phyloP scores from a whole-genome alignment of 2,888 invertebrate genomes.

The Xestia xanthographa region DNA sequence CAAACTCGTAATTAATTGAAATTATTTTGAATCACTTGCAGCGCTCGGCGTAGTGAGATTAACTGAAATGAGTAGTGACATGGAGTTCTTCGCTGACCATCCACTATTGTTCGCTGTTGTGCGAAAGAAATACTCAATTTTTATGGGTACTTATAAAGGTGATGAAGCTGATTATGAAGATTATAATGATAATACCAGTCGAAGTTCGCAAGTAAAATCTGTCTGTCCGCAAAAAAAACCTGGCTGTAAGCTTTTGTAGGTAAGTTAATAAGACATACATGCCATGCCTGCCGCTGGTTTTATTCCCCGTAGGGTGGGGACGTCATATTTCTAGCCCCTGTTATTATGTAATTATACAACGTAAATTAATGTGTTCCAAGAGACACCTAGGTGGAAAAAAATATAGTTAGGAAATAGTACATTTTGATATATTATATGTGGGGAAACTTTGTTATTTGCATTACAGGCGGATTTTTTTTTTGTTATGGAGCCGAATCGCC shows the following conservation, averaged over 20 bases:
- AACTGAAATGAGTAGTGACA: background rate
- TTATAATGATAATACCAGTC: background rate
- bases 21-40: constrained; percentile 29
- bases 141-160: constrained; percentile 36
- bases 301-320: background rate
- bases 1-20: background rate
- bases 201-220: background rate
- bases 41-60: constrained; percentile 6
- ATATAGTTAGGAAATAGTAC: background rate
- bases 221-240: no score
- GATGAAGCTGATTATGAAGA: constrained; percentile 1
- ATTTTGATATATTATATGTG: no score
- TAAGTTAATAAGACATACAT: background rate
- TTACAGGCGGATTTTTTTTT: no score
- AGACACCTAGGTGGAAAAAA: background rate
- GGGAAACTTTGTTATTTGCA: no score
- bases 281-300: background rate
- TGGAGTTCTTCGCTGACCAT: constrained; percentile 39
- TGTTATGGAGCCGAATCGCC: no score
- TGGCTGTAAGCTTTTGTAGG: background rate
- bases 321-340: background rate
- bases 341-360: background rate
- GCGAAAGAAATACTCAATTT: constrained; percentile 28
- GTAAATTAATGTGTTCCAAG: background rate
- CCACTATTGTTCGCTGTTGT: constrained; percentile 43